Base-by-base conservation (phyloP, 2,888 invertebrate species). In the Frankliniella fusca region DNA sequence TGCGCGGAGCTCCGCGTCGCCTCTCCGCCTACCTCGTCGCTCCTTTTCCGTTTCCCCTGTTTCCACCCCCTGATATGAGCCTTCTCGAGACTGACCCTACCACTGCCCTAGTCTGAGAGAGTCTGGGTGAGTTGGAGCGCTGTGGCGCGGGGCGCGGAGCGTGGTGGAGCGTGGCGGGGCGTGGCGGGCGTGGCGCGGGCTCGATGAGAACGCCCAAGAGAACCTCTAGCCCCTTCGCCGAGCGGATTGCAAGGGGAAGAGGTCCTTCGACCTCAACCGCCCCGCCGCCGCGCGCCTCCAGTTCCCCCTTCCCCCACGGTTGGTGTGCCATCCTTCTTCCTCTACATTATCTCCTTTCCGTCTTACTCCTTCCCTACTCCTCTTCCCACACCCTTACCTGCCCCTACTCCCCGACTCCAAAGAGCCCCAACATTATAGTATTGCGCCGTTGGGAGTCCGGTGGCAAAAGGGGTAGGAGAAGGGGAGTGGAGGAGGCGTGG, bases 131-230 rank as follows among this genome's bases (percentile, higher is more conserved):
- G 38, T 38, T 38, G 38, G 38, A 18, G 61, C 61, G 61, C n/a
- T n/a, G n/a, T 11, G 54, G 54, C 54, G 54, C 54, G 54, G 54
- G 10, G 61, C 10, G n/a, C 20, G 61, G 20, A 15, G 15, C 61
- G 61, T 18, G 61, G 20, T 61, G 20, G n/a, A 61, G 20, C 18
- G 61, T 61, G 10, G 61, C 61, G 20, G 61, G 20, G 61, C 15
- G 20, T 18, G 20, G 20, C 15, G 61, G 61, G 61, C 61, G 61
- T 11, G 18, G 20, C 18, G 61, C 61, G 15, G 15, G 15, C 61
- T 15, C 61, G 61, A 61, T 61, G 61, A 61, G 61, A 61, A 61
- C 61, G 61, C 61, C 61, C 61, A 15, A 61, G 61, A 61, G 61
- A 18, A 11, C n/a, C 61, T 1, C 61, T 3, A 11, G 7, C 15